Percentiles rank a stretch among this genome's conserved stretches.
Conservation (phyloP, 2,797 vertebrate species). For the Megaceryle alcyon region DNA sequence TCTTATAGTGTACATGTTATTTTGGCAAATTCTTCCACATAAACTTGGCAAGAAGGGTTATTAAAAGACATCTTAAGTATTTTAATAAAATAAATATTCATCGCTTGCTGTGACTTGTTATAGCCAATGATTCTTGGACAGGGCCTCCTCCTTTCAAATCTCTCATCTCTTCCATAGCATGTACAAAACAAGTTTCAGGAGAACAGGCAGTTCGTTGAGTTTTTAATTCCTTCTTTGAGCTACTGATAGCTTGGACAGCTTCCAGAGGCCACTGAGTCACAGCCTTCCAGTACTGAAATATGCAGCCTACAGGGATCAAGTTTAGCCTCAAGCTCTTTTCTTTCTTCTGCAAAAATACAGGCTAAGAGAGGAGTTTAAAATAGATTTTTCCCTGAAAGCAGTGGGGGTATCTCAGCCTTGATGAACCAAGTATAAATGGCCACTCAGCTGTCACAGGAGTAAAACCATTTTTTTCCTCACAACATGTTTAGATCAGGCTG, state of each 20-base stretch:
- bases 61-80: not conserved
- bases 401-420: not conserved
- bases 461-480: not conserved
- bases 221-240: slow-evolving; percentile 32
- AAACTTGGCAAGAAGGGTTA: not conserved
- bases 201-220: not conserved
- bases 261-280: slow-evolving; percentile 55
- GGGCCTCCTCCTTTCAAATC: not conserved
- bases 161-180: not conserved
- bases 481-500: not conserved
- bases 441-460: not conserved
- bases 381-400: not conserved
- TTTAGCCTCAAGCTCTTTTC: slow-evolving; percentile 18
- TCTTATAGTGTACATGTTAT: not conserved
- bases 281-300: slow-evolving; percentile 36
- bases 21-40: not conserved
- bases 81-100: not conserved
- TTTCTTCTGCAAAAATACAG: not conserved
- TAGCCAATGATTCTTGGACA: not conserved
- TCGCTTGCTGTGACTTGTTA: not conserved
- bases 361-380: not conserved
- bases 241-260: slow-evolving; percentile 29
- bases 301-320: not conserved
- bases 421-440: rapidly evolving
- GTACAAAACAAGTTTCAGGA: slow-evolving; percentile 21